Evolutionary conservation across 2,797 vertebrate species (phyloP).

Genomic region (Dendrocincla tyrannina): DNA sequence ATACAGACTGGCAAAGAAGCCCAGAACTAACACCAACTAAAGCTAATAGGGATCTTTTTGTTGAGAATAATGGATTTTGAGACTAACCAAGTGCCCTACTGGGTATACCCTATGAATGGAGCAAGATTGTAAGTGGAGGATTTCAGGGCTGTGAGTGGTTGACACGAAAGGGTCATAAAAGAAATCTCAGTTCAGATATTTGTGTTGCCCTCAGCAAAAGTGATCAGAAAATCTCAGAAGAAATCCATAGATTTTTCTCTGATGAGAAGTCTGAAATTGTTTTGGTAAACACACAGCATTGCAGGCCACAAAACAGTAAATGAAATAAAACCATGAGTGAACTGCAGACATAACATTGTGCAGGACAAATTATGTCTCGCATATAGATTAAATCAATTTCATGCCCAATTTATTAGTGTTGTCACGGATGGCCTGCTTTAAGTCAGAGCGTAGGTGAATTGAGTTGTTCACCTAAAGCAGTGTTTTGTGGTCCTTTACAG

Average conservation of each 20-base stretch:
- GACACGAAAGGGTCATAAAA: background rate
- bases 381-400: constrained; percentile 71
- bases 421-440: constrained; percentile 18
- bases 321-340: constrained; percentile 36
- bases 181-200: background rate
- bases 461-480: constrained; percentile 56
- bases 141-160: background rate
- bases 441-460: constrained; percentile 53
- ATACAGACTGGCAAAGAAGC: background rate
- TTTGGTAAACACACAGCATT: background rate
- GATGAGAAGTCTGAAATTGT: constrained; percentile 23
- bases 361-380: constrained; percentile 58
- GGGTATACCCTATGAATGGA: background rate
- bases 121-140: background rate
- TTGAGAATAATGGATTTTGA: background rate
- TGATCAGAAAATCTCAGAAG: background rate
- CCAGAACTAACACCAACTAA: background rate
- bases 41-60: background rate
- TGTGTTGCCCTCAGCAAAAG: background rate
- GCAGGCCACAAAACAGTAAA: background rate
- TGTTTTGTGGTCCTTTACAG: background rate
- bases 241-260: background rate
- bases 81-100: background rate
- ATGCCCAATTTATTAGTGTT: constrained; percentile 69
- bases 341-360: background rate